A percentile compares a stretch with the other conserved stretches of the same genome.
Conservation (phyloP, 2,113 vertebrate genomes). For the Gobius niger region DNA sequence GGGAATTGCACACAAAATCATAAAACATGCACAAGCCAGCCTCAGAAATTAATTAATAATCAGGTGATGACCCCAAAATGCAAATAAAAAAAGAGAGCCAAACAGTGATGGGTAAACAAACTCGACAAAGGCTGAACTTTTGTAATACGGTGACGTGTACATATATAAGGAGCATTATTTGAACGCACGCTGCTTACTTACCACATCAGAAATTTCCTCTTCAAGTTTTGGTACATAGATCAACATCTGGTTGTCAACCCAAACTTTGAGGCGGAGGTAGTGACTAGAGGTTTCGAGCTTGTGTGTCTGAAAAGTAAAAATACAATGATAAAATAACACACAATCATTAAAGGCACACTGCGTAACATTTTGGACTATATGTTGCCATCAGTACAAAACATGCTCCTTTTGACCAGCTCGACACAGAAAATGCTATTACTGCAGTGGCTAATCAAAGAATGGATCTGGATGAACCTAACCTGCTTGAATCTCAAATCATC, state of each 20-base stretch:
- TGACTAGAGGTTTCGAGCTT: constrained; percentile 82
- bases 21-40: constrained; percentile 49
- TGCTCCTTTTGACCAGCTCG: too few species aligned
- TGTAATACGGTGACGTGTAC: neutral
- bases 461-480: too few species aligned
- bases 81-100: neutral
- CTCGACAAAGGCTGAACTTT: neutral
- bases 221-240: constrained; percentile 86
- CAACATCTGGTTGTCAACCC: constrained; percentile 80
- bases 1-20: constrained; percentile 50
- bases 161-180: neutral
- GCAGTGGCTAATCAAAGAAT: too few species aligned
- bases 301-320: constrained; percentile 75
- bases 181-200: constrained; percentile 65
- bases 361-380: neutral
- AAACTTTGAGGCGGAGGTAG: constrained; percentile 89
- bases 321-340: neutral
- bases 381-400: too few species aligned
- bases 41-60: constrained; percentile 25
- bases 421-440: too few species aligned
- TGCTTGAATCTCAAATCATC: too few species aligned
- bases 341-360: neutral
- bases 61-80: constrained; percentile 17
- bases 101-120: neutral
- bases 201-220: constrained; percentile 94